Evolutionary conservation across 2,888 invertebrate species (phyloP), one percentile per base, ranked within the genome.

Genomic region (Andrena praecox): DNA sequence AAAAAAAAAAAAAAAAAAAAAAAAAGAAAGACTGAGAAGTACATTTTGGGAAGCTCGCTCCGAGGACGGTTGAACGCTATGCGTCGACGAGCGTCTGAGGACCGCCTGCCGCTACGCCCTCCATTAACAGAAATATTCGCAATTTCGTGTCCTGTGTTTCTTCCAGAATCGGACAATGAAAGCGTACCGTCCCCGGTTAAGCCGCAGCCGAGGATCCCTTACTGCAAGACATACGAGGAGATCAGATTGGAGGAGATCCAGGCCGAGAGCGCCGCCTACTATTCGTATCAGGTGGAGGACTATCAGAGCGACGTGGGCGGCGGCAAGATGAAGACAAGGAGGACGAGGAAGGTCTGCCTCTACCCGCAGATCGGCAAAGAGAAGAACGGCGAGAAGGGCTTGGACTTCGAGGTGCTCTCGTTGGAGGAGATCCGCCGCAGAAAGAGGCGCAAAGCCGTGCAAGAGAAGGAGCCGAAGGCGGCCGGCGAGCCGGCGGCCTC

Each of bases 151-250:
- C 79, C 56, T 87, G 67, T 87, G 77, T 82, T 96, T 95, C 96
- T 96, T 96, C 95, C 96, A 97, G 97, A 97, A 94, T 97, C 97
- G 91, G 97, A 97, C 95, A 96, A 95, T 94, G 97, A 97, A 95
- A 96, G 96, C 93, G 95, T 95, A 88, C 96, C 96, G 33, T 95
- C 96, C 50, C 96, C 96, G 81, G 91, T 91, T 82, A 95, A 95
- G 94, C 89, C 89, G 67, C 93, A 93, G 74, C 93, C 92, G 77
- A 94, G 94, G 84, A 94, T 95, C 82, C 90, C 91, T 2, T 91
- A 91, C 81, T 92, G 91, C 90, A 96, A 96, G 94, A 96, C 96
- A 0, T 95, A 96, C 91, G 97, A 97, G 92, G 95, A 97, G 88
- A 95, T 96, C 84, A 95, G 96, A 63, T 94, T 97, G 70, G 96